Percentiles rank a stretch among this genome's conserved stretches.
Conservation (phyloP, 2,888 invertebrate genomes). For the Spodoptera littoralis region DNA sequence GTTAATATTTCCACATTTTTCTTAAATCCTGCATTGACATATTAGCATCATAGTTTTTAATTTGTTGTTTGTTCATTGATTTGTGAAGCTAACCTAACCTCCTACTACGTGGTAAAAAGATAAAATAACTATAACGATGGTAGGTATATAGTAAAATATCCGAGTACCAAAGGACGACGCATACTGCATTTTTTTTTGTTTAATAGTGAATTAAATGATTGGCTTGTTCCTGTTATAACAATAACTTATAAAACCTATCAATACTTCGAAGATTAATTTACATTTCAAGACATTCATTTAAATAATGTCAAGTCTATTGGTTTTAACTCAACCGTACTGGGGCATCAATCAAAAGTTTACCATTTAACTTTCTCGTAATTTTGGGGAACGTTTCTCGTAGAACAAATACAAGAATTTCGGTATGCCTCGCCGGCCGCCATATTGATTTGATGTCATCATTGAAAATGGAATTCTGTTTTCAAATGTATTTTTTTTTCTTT, state of each 20-base stretch:
- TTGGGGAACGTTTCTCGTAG: constrained; percentile 31
- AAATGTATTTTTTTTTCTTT: background rate
- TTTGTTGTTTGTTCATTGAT: too few species aligned
- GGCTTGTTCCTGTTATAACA: too few species aligned
- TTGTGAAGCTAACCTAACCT: too few species aligned
- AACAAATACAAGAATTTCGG: constrained; percentile 38
- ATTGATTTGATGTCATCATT: constrained; percentile 21
- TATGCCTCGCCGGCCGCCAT: constrained; percentile 5
- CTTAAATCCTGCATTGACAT: too few species aligned
- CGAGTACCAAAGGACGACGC: too few species aligned
- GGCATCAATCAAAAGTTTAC: constrained; percentile 55
- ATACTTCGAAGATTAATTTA: constrained; percentile 32
- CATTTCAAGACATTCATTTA: constrained; percentile 34
- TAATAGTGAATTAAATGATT: too few species aligned
- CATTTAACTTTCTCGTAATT: constrained; percentile 48
- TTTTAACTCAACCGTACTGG: constrained; percentile 32
- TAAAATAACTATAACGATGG: too few species aligned
- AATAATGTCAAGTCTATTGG: constrained; percentile 39
- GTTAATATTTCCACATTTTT: too few species aligned
- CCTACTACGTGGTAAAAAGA: too few species aligned
- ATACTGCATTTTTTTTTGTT: too few species aligned
- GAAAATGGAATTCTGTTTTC: constrained; percentile 10
- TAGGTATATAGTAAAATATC: too few species aligned
- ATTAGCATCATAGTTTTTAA: too few species aligned
- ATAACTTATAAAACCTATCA: constrained; percentile 8